phyloP scores from a whole-genome alignment of 2,888 invertebrate genomes.

The Latrodectus elegans region DNA sequence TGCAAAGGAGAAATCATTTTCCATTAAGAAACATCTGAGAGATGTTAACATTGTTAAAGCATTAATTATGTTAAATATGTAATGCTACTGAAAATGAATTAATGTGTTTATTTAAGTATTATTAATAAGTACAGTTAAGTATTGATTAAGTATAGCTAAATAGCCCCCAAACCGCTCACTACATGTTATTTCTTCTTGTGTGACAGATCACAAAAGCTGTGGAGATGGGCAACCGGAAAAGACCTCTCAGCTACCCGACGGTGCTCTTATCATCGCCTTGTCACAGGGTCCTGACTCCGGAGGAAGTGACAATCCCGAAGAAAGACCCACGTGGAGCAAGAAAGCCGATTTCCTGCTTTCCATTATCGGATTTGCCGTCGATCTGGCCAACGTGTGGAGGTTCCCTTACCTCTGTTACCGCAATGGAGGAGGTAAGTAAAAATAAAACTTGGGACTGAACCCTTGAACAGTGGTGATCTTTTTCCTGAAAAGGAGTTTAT shows the following conservation, averaged over 20 bases:
- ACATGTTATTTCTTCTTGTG: neutral
- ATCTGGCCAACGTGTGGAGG: constrained; percentile 76
- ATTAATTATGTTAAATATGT: too few relatives aligned
- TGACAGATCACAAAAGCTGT: constrained; percentile 61
- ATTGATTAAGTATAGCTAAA: too few relatives aligned
- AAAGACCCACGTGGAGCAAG: constrained; percentile 68
- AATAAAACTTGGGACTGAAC: neutral
- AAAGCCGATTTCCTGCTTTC: constrained; percentile 70
- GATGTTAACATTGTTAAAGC: too few relatives aligned
- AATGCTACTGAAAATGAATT: too few relatives aligned
- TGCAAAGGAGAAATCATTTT: too few relatives aligned
- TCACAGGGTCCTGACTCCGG: constrained; percentile 47
- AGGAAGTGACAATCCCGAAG: constrained; percentile 43
- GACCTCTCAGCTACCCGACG: constrained; percentile 56
- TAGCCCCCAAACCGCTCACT: neutral
- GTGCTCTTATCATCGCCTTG: constrained; percentile 62
- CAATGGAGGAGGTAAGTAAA: constrained; percentile 75
- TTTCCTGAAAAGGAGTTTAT: too few relatives aligned
- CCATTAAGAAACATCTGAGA: too few relatives aligned
- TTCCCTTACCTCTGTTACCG: constrained; percentile 76
- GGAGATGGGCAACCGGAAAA: constrained; percentile 40
- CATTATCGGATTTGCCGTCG: constrained; percentile 75
- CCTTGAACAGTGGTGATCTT: neutral
- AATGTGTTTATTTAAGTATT: too few relatives aligned
- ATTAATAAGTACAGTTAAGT: too few relatives aligned